A percentile compares a stretch with the other conserved stretches of the same genome.
phyloP scores from a whole-genome alignment of 2,888 invertebrate species.

The Heteromurus nitidus region DNA sequence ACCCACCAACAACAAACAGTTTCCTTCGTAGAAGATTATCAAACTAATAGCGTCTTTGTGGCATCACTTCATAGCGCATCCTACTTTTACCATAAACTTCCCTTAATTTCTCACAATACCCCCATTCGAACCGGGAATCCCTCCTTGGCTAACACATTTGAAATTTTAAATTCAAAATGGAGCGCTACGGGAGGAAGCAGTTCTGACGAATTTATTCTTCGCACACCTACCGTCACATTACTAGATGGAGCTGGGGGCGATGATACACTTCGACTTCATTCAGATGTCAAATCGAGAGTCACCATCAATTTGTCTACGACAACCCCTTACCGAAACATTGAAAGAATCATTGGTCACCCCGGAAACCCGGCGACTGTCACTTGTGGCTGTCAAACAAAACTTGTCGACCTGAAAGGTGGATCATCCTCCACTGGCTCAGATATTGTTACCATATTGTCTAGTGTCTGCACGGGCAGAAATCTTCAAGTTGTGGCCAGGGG shows the following conservation, averaged over 20 bases:
- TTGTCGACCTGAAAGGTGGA: not conserved
- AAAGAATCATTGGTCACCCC: not conserved
- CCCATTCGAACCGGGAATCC: not conserved
- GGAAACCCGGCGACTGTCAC: not conserved
- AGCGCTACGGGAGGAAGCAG: slow-evolving; percentile 1
- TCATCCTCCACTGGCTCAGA: not conserved
- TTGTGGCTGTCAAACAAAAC: not conserved
- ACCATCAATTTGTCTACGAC: not conserved
- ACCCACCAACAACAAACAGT: too few species aligned
- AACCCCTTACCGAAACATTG: not conserved
- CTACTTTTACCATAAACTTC: too few species aligned
- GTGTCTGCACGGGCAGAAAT: not conserved
- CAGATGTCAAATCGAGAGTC: not conserved
- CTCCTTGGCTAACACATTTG: not conserved
- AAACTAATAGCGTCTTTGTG: too few species aligned
- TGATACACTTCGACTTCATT: not conserved
- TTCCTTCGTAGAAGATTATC: too few species aligned
- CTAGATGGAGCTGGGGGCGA: slow-evolving; percentile 1
- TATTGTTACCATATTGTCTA: not conserved
- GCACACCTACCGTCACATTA: not conserved
- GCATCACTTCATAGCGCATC: too few species aligned
- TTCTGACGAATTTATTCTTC: slow-evolving; percentile 18
- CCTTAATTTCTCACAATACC: too few species aligned
- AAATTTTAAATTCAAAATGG: not conserved
- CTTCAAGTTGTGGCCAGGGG: not conserved